phyloP scores from a whole-genome alignment of 2,797 vertebrate genomes.

The Crenuchus spilurus region DNA sequence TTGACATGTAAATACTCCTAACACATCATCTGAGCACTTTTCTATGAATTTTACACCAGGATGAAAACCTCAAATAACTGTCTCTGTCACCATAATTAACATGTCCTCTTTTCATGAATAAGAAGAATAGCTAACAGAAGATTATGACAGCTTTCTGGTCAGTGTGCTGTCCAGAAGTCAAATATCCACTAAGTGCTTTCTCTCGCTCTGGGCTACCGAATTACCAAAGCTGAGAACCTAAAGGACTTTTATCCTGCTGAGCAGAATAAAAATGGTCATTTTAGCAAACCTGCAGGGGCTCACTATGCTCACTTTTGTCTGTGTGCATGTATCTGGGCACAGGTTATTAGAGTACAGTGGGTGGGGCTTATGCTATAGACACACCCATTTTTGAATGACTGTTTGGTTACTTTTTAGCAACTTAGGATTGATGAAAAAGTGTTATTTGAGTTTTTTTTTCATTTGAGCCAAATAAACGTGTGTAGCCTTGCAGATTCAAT shows the following conservation, averaged over 20 bases:
- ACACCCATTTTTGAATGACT: too few species aligned
- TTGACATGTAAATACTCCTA: not conserved
- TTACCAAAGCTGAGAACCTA: constrained; percentile 10
- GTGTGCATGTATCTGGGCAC: not conserved
- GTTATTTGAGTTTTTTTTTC: too few species aligned
- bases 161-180: not conserved
- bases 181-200: not conserved
- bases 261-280: constrained; percentile 10
- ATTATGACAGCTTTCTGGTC: not conserved
- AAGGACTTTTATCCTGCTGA: constrained; percentile 3
- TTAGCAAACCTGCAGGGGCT: not conserved
- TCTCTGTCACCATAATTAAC: not conserved
- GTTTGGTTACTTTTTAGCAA: too few species aligned
- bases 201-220: not conserved
- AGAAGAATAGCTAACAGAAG: not conserved
- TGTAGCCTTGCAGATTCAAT: too few species aligned
- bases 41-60: not conserved
- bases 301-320: not conserved
- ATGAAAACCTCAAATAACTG: not conserved
- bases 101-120: not conserved
- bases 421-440: too few species aligned
- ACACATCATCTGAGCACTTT: not conserved
- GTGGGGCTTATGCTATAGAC: too few species aligned
- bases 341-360: too few species aligned
- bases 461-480: too few species aligned